A percentile compares a stretch with the other conserved stretches of the same genome.
These are phyloP conservation scores for Bombus confusus DNA, from an alignment of 1,140 invertebrate species.

Conservation along the genomic window DNA sequence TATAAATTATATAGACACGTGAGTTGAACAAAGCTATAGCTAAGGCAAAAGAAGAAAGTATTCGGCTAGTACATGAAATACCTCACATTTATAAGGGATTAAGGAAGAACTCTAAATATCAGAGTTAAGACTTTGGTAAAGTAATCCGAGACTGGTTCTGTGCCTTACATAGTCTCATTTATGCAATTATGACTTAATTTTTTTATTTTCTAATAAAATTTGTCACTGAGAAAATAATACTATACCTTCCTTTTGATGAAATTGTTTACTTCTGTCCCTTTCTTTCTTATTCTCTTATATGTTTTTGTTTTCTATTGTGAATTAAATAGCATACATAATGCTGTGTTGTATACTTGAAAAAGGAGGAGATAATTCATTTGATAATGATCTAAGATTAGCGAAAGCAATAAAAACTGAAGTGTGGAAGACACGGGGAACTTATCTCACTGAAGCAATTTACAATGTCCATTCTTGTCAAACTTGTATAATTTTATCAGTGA, in stretches of 20 bases:
- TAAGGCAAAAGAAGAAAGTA: conserved; percentile 27
- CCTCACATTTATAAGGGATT: conserved; percentile 43
- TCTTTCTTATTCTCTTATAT: neutral
- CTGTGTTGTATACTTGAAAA: neutral
- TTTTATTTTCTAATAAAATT: neutral
- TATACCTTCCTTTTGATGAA: neutral
- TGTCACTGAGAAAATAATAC: neutral
- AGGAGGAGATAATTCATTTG: neutral
- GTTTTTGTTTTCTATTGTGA: neutral
- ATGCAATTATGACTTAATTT: neutral
- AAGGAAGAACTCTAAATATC: conserved; percentile 11
- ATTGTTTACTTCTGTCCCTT: neutral
- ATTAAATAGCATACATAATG: neutral
- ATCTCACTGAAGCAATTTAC: neutral
- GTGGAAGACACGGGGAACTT: neutral
- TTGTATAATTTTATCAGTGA: conserved; percentile 22
- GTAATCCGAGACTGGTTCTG: neutral
- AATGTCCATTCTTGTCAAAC: neutral
- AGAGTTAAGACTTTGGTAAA: neutral
- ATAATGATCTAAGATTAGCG: conserved; percentile 3
- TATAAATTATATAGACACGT: conserved; percentile 19
- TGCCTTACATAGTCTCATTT: neutral
- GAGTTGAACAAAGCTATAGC: conserved; percentile 9
- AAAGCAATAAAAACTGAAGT: neutral
- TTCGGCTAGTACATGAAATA: conserved; percentile 16